phyloP scores from a whole-genome alignment of 2,797 vertebrate genomes.

The Enteromius mattozi region DNA sequence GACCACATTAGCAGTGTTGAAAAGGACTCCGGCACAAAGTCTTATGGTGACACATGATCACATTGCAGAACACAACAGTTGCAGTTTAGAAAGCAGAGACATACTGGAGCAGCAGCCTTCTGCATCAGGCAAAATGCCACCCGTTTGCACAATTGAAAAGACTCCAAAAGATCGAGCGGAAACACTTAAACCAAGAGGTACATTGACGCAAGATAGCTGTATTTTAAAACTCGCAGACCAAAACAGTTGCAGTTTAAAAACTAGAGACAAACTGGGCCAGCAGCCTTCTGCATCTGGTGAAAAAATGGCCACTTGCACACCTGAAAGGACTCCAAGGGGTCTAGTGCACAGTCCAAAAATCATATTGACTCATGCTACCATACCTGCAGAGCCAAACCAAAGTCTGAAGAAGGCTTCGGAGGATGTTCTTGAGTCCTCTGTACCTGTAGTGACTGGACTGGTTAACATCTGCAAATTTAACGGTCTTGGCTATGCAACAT shows the following conservation, averaged over 20 bases:
- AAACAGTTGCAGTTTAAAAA: background rate
- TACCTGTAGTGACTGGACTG: background rate
- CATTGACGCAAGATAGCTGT: no score
- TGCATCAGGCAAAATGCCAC: background rate
- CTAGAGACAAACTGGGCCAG: background rate
- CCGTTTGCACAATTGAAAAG: background rate
- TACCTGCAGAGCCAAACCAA: conserved; percentile 4
- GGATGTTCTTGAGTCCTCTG: background rate
- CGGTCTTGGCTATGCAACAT: background rate
- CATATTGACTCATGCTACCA: background rate
- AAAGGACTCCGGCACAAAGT: background rate
- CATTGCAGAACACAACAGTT: background rate
- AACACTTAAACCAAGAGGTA: background rate
- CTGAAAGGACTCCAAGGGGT: background rate
- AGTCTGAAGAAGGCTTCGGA: background rate
- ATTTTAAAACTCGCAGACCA: no score
- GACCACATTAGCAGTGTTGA: background rate
- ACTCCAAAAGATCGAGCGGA: background rate
- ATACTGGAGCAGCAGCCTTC: background rate
- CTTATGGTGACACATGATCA: background rate
- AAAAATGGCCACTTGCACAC: background rate
- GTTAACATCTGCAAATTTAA: background rate
- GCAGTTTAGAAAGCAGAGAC: background rate
- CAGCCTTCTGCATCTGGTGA: background rate
- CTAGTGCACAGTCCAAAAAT: background rate